Evolutionary conservation across 2,113 vertebrate genomes (phyloP).

Genomic region (Amphilophus citrinellus): DNA sequence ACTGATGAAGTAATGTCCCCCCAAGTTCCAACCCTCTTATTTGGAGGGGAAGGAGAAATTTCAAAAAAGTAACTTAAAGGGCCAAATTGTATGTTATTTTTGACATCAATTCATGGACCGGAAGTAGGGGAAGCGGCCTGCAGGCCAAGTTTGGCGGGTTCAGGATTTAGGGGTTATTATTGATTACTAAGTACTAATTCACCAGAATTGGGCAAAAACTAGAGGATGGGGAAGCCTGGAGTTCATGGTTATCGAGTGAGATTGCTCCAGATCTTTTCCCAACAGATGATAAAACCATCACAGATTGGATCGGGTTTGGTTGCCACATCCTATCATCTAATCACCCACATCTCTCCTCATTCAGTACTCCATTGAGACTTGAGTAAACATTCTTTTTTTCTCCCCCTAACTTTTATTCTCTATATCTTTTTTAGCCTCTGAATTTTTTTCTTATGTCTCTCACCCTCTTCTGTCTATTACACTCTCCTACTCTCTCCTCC

Average conservation of each 20-base stretch:
- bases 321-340: constrained; percentile 75
- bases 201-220: neutral
- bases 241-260: constrained; percentile 43
- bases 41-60: too few relatives aligned
- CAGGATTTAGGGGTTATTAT: neutral
- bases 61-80: too few relatives aligned
- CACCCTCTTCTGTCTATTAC: constrained; percentile 30
- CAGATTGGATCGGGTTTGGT: constrained; percentile 54
- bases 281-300: constrained; percentile 64
- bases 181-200: neutral
- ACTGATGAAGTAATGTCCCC: neutral
- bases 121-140: too few relatives aligned
- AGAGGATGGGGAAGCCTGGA: neutral
- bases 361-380: constrained; percentile 15
- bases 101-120: too few relatives aligned
- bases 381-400: constrained; percentile 37
- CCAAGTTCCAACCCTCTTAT: too few relatives aligned
- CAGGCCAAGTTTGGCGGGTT: too few relatives aligned
- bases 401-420: neutral
- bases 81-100: too few relatives aligned
- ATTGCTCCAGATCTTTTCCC: constrained; percentile 55
- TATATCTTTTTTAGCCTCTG: constrained; percentile 7
- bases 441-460: neutral
- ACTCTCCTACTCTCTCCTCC: neutral
- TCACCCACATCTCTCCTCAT: constrained; percentile 18